Evolutionary conservation across 2,113 vertebrate species (phyloP).

Genomic region (Campylomormyrus numenius): DNA sequence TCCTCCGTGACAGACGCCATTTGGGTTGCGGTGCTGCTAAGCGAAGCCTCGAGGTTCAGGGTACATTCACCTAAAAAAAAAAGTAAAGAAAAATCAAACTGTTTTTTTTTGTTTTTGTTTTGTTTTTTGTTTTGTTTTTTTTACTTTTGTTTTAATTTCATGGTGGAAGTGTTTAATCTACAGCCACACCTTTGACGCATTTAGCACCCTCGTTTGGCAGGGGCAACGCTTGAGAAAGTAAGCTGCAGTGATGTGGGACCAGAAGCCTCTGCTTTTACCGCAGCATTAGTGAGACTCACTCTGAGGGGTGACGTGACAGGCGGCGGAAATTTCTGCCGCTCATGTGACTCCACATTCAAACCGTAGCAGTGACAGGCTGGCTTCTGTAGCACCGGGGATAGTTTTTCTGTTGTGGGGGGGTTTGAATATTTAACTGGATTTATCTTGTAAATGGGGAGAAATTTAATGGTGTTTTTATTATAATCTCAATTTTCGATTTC

Average conservation of each 20-base stretch:
- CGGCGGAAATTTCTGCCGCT: background rate
- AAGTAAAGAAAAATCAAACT: background rate
- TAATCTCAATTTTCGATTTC: background rate
- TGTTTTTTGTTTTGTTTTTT: background rate
- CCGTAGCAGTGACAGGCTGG: background rate
- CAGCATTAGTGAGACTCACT: background rate
- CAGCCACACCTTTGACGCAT: background rate
- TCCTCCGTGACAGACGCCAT: background rate
- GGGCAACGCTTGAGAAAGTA: background rate
- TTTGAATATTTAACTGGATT: background rate
- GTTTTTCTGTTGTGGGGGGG: background rate
- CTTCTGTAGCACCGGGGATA: background rate
- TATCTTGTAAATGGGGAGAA: background rate
- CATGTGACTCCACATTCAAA: background rate
- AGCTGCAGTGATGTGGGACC: background rate
- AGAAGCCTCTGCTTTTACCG: background rate
- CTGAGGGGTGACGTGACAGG: background rate
- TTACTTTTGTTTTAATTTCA: background rate
- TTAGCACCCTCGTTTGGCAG: background rate
- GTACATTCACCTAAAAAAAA: background rate
- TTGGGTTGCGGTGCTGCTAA: conserved; percentile 2
- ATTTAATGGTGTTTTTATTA: background rate
- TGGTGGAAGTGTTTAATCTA: background rate
- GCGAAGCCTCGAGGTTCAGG: background rate
- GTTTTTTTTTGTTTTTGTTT: too few relatives aligned